These are phyloP conservation scores for Zoanthus gigantus DNA, from an alignment of 92 coral and sea anemone genomes.

Conservation along the genomic window DNA sequence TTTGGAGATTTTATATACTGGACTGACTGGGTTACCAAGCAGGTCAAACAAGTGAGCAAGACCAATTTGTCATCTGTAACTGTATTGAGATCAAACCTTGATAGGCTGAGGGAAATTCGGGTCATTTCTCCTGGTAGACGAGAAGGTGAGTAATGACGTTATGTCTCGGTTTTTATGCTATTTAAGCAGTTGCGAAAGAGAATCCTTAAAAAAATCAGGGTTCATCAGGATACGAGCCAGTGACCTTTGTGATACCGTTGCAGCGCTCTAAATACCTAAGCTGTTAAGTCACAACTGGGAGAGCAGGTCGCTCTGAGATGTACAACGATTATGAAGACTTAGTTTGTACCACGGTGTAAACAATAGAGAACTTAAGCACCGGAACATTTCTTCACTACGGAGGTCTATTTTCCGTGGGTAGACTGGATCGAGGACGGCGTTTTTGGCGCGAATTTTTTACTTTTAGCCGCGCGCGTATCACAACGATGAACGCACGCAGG, in stretches of 20 bases:
- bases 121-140: constrained; percentile 69
- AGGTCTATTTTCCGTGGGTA: no score
- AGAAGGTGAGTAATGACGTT: constrained; percentile 66
- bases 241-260: no score
- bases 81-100: constrained; percentile 74
- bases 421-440: no score
- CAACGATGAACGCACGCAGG: no score
- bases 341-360: no score
- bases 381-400: no score
- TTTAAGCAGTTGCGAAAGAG: not conserved
- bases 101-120: constrained; percentile 83
- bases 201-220: no score
- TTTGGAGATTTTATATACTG: constrained; percentile 84
- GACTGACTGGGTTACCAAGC: constrained; percentile 82
- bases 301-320: not conserved
- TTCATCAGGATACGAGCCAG: not conserved
- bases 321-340: not conserved
- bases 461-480: not conserved
- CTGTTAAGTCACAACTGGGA: no score
- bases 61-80: constrained; percentile 53
- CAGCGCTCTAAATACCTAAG: no score
- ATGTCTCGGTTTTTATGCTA: not conserved
- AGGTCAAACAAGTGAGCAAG: constrained; percentile 65
- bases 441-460: not conserved
- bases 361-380: no score